Conservation (phyloP, 2,113 vertebrate species). For the Ptilonorhynchus violaceus region DNA sequence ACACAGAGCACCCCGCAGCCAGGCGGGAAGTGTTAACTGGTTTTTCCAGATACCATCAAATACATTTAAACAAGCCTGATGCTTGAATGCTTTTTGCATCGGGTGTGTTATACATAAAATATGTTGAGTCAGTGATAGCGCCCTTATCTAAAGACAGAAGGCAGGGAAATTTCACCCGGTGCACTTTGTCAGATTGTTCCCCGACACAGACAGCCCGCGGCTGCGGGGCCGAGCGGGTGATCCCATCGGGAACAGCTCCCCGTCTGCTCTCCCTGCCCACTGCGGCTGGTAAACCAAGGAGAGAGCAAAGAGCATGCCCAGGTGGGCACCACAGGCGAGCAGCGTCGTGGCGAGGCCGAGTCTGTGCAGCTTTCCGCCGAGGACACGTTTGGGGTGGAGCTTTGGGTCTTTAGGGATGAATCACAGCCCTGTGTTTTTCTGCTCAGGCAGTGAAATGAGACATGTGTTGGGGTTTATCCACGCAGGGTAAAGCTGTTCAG, state of each 20-base stretch:
- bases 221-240: slow-evolving; percentile 83
- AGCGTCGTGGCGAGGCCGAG: fast-evolving
- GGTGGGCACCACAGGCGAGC: background rate
- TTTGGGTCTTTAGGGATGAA: background rate
- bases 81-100: slow-evolving; percentile 94
- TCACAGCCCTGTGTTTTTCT: background rate
- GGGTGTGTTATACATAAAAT: slow-evolving; percentile 97
- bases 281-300: background rate
- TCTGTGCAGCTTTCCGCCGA: background rate
- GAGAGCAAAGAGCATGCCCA: background rate
- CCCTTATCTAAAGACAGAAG: slow-evolving; percentile 94
- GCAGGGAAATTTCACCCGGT: slow-evolving; percentile 85
- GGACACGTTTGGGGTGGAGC: background rate
- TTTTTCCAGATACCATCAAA: slow-evolving; percentile 88
- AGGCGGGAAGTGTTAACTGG: slow-evolving; percentile 78
- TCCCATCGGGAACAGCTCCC: slow-evolving; percentile 76
- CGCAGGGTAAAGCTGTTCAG: background rate
- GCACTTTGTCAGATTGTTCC: slow-evolving; percentile 87
- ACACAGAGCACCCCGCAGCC: background rate
- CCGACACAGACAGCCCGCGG: slow-evolving; percentile 82
- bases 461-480: background rate
- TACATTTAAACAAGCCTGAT: slow-evolving; percentile 97
- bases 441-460: background rate
- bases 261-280: background rate
- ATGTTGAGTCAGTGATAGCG: slow-evolving; percentile 94